phyloP scores from a whole-genome alignment of 92 coral and sea anemone species.

The Paragorgia papillata region DNA sequence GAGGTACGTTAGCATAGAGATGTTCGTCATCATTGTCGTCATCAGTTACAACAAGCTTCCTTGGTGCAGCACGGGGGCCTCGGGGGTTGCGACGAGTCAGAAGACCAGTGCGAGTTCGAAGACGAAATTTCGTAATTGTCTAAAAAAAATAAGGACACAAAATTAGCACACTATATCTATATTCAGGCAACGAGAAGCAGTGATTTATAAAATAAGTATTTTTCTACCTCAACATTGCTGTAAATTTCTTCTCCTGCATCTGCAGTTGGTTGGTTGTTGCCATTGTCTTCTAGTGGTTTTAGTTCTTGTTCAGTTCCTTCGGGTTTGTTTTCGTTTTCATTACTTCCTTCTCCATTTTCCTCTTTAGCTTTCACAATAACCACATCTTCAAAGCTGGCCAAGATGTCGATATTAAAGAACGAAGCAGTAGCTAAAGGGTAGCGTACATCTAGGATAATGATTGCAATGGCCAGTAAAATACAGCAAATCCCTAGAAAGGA shows the following conservation, averaged over 20 bases:
- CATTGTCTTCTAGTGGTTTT: conserved; percentile 4
- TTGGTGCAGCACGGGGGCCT: conserved; percentile 36
- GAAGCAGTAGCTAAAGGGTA: conserved; percentile 26
- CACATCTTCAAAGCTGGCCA: conserved; percentile 30
- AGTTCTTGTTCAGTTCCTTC: conserved; percentile 2
- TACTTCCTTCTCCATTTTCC: background rate
- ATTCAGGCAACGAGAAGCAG: too few species aligned
- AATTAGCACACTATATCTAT: too few species aligned
- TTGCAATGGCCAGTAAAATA: conserved; percentile 22
- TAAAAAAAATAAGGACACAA: background rate
- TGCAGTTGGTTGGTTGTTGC: background rate
- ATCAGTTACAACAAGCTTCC: background rate
- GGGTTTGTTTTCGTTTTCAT: background rate
- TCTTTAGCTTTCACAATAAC: conserved; percentile 17
- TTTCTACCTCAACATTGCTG: conserved; percentile 22
- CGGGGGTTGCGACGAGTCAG: conserved; percentile 47
- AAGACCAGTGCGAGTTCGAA: conserved; percentile 40
- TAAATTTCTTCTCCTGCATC: conserved; percentile 9
- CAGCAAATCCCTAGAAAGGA: conserved; percentile 13
- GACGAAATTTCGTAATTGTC: conserved; percentile 24
- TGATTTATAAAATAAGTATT: too few species aligned
- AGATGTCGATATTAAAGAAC: conserved; percentile 39
- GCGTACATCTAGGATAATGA: conserved; percentile 16
- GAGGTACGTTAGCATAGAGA: conserved; percentile 34
- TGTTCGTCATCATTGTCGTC: conserved; percentile 29